These are phyloP conservation scores for Corythornis madagascariensis DNA, from an alignment of 2,113 vertebrate species.

Conservation along the genomic window DNA sequence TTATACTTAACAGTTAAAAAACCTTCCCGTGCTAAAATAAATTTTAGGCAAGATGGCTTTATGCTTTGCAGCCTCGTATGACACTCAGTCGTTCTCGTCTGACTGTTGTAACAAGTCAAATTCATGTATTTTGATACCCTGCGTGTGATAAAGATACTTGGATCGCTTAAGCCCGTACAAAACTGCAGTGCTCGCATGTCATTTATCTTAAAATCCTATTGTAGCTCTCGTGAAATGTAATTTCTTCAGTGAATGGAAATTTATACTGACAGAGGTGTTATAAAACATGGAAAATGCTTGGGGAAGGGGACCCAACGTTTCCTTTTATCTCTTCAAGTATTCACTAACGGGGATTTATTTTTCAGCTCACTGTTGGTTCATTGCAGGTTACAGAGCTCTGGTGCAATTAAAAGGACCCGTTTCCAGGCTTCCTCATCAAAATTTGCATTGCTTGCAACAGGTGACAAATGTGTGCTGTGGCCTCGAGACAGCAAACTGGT, in stretches of 20 bases:
- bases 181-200: conserved; percentile 29
- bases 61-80: background rate
- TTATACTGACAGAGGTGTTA: conserved; percentile 54
- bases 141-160: conserved; percentile 22
- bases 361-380: background rate
- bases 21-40: background rate
- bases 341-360: background rate
- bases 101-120: conserved; percentile 22
- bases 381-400: background rate
- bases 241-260: conserved; percentile 45
- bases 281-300: conserved; percentile 16
- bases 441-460: background rate
- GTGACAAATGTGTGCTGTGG: background rate
- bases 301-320: background rate
- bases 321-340: background rate
- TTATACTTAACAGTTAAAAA: background rate
- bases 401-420: background rate
- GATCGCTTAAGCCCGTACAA: conserved; percentile 19
- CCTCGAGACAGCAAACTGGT: background rate
- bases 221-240: conserved; percentile 4
- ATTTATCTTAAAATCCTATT: conserved; percentile 58
- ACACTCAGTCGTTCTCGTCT: conserved; percentile 2
- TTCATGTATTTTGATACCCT: conserved; percentile 19
- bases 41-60: background rate
- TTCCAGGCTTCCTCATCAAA: background rate